A percentile compares a stretch with the other conserved stretches of the same genome.
Conservation (phyloP, 2,888 invertebrate species). For the Junonia oenone region DNA sequence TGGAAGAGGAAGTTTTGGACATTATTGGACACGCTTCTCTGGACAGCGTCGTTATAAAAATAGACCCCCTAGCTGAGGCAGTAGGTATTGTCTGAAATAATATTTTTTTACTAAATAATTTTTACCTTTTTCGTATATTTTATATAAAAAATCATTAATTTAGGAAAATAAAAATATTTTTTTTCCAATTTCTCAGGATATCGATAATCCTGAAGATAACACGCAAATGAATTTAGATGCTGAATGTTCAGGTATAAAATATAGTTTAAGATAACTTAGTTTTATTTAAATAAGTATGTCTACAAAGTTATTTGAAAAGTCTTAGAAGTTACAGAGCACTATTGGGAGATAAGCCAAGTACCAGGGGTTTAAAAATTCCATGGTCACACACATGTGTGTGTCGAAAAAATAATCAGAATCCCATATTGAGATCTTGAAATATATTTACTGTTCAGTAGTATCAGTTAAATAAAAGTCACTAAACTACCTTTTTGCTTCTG, state of each 20-base stretch:
- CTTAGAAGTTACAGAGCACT: too few relatives aligned
- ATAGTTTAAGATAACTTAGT: not conserved
- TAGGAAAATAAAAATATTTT: not conserved
- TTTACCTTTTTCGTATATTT: too few relatives aligned
- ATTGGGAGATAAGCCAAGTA: too few relatives aligned
- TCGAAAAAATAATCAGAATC: too few relatives aligned
- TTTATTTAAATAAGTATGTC: not conserved
- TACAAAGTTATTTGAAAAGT: too few relatives aligned
- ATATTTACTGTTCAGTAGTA: too few relatives aligned
- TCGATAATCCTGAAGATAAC: not conserved
- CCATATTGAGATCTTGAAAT: too few relatives aligned
- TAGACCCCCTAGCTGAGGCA: constrained; percentile 45
- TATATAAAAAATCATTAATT: too few relatives aligned
- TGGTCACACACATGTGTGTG: too few relatives aligned
- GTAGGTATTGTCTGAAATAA: not conserved
- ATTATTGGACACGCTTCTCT: constrained; percentile 49
- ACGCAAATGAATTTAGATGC: not conserved
- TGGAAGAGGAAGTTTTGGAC: constrained; percentile 48
- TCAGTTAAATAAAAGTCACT: too few relatives aligned
- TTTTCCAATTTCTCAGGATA: not conserved
- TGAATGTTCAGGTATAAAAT: not conserved
- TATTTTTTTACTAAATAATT: not conserved
- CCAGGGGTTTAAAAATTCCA: too few relatives aligned
- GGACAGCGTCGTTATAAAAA: constrained; percentile 46
- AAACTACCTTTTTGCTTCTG: too few relatives aligned